Evolutionary conservation across 2,797 vertebrate genomes (phyloP), one percentile per base, ranked within the genome.

Genomic region (Syndactyla subalaris): DNA sequence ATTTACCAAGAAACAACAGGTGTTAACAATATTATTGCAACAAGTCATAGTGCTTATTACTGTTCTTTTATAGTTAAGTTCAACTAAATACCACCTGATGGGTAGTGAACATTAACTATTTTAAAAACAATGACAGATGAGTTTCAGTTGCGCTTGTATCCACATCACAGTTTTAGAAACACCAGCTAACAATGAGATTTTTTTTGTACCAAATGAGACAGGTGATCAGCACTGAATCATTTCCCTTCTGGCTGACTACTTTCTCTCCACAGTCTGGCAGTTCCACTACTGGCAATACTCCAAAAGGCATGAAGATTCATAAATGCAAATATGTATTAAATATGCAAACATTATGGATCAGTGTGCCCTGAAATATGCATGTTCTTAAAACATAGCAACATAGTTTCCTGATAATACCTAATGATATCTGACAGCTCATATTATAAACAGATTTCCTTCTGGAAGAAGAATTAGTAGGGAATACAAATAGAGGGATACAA

Each of bases 321-420:
- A 85, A 79, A 96, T 95, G 95, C 67, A 96, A 96, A 89, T 92
- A 80, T 18, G 4, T 51, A 81, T 92, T 55, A 89, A 92, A 88
- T 91, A 96, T 88, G 91, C 88, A 95, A 92, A 83, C 88, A 83
- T 83, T 80, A 96, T 48, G 79, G 87, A 93, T 80, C 75, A 61
- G 23, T 74, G 79, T 68, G 49, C 41, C 57, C 73, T 85, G 89
- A 92, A 89, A 92, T 88, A 89, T 68, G 76, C 85, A 65, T 36
- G 51, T 66, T 89, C 75, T 93, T 89, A 83, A 94, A 93, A 93
- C 81, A 74, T 4, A 77, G 75, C 63, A 87, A 71, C 48, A 52
- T 30, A 65, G 61, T 72, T 96, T 95, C 85, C 61, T 70, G 85
- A 75, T 89, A 91, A 89, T 81, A 72, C 0, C 4, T 93, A 89